Conservation (phyloP, 2,888 invertebrate species). For the Caenorhabditis panamensis region DNA sequence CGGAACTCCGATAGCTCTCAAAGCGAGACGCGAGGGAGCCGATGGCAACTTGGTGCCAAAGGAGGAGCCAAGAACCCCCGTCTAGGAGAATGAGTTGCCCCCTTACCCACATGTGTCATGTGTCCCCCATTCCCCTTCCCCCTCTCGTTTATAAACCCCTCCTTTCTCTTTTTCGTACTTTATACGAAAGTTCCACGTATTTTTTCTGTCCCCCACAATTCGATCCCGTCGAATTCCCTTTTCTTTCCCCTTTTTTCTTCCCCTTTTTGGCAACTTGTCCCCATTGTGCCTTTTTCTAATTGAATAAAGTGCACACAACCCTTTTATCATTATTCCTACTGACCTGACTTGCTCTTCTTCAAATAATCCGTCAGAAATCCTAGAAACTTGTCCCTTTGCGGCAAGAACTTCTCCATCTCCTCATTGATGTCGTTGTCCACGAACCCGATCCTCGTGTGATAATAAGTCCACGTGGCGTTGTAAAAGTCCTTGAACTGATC, state of each 20-base stretch:
- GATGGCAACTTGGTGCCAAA: constrained; percentile 20
- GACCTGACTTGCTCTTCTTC: constrained; percentile 8
- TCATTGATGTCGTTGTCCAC: constrained; percentile 2
- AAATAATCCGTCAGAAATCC: constrained; percentile 8
- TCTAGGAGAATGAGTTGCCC: neutral
- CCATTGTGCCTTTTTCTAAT: too few relatives aligned
- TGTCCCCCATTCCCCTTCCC: too few relatives aligned
- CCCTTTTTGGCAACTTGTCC: too few relatives aligned
- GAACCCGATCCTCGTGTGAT: constrained; percentile 12
- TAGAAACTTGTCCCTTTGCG: constrained; percentile 6
- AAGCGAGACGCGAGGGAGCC: neutral
- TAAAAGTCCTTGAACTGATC: constrained; percentile 68
- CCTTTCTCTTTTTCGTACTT: too few relatives aligned
- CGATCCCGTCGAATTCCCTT: too few relatives aligned
- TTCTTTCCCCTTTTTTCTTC: too few relatives aligned
- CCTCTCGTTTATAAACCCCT: too few relatives aligned
- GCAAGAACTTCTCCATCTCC: constrained; percentile 8
- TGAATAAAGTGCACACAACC: too few relatives aligned
- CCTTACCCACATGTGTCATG: too few relatives aligned
- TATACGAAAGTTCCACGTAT: too few relatives aligned
- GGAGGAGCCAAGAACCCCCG: constrained; percentile 2
- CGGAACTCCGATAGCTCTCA: constrained; percentile 36
- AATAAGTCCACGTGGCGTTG: constrained; percentile 10
- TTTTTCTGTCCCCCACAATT: neutral
- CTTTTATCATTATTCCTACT: neutral